Base-by-base conservation (phyloP, 2,797 vertebrate genomes). In the Eulemur mongoz region DNA sequence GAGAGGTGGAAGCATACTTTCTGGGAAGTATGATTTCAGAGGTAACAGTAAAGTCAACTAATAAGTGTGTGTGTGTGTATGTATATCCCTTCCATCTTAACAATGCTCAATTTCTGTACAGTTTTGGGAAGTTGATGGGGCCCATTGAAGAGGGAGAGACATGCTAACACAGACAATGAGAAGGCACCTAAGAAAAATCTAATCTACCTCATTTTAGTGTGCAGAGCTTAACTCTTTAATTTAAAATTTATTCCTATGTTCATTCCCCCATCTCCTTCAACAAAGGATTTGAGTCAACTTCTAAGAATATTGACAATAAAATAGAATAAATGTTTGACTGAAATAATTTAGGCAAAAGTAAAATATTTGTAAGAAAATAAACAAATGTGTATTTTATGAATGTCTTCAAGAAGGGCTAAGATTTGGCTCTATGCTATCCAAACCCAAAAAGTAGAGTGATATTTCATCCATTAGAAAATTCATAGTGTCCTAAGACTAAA, bases 291-390 rank as follows among this genome's bases (percentile, higher is more conserved):
- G 63, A 92, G 38, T 86, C 23, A 90, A 30, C 40, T 92, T 88
- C 73, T 17, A 93, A 91, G 92, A 92, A 52, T 73, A 45, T 85
- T 81, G 69, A 63, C 38, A 93, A 67, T 84, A 90, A 90, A 91
- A 59, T 54, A 93, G 84, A 82, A 86, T 92, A 89, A 97, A 91
- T 80, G 32, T 89, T 93, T 59, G 54, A 81, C 54, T 69, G 54
- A 90, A 79, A 27, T 91, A 72, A 93, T 59, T 93, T 82, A 85
- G 32, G 73, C 35, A 96, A 94, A 87, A 90, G 54, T 76, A 78
- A 97, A 94, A 92, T 89, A 72, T 50, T 15, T 90, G 2, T 86
- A 82, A 67, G 87, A 89, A 95, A 94, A 82, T 38, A 93, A 59
- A 67, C 13, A 93, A 61, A 73, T 82, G 43, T 25, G 7, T 85